Base-by-base conservation (phyloP, 1,140 invertebrate species). In the Lepeophtheirus salmonis region DNA sequence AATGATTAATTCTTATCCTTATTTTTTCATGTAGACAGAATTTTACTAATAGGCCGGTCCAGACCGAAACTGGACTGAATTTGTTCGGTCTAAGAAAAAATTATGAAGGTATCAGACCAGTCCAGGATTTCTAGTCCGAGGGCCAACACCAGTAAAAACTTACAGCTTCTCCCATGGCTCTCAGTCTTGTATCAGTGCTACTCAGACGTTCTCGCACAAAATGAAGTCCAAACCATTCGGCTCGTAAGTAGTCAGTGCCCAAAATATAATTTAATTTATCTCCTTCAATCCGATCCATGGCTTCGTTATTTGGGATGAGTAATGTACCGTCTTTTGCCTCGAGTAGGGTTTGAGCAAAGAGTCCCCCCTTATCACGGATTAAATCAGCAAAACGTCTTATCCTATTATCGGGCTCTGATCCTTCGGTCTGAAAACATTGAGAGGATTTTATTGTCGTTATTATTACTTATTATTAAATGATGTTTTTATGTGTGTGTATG, bases 241-340 rank as follows among this genome's bases (percentile, higher is more conserved):
- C 57, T 51, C 57, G 56, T n/a, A 60, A 41, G 18, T 52, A 50
- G 20, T 51, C 49, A 50, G 23, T 16, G 49, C 41, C 57, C 12
- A 60, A 17, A 18, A 60, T 50, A 24, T 79, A 76, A 63, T 82
- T 77, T 0, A 89, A 76, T 41, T 77, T 54, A 3, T 64, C 73
- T 60, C 79, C 76, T 60, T 80, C 79, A 12, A 75, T 70, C 78
- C 82, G 82, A 23, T 63, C 55, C 51, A 73, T 66, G 0, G 89
- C 89, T 59, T 82, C 80, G 69, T 92, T 91, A 64, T 83, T 87
- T 0, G 89, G 89, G 0, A 86, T 87, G 68, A 92, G 88, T 18
- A 92, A 74, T 0, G 89, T 91, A 3, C 89, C 75, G 50, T 86
- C 81, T 23, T 77, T 77, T 52, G 79, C 76, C 41, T 75, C 72